Evolutionary conservation across 2,113 vertebrate genomes (phyloP), one percentile per base, ranked within the genome.

Genomic region (Todiramphus saurophagus): DNA sequence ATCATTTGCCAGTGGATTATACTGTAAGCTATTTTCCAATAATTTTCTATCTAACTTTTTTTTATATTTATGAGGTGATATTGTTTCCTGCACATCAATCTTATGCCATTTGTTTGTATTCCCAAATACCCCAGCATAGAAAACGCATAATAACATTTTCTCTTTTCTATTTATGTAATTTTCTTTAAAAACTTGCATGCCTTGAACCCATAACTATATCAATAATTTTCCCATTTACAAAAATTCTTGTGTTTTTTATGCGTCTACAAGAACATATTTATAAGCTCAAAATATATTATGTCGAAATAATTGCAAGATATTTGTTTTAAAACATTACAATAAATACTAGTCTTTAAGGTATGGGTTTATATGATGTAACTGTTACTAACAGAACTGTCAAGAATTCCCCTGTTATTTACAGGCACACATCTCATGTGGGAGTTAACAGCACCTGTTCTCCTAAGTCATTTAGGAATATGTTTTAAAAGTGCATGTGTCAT

Each of bases 1-100:
- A 55, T 67, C 18, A 4, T 93, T 88, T 98, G 98, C 55, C 97
- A 75, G 9, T 98, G 98, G 98, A 97, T 98, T 92, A 98, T 98
- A 97, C 30, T 58, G 98, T 98, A 98, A 97, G 93, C 15, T 8
- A 46, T 53, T 85, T 95, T 58, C 37, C 44, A 90, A 46, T 63
- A 16, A 35, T 84, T 76, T 80, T 56, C 15, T 76, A 72, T 11
- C 5, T 75, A 72, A 37, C 1, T 2, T 76, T 33, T 21, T 24
- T 58, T 88, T 59, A 69, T 58, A 1, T 69, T 74, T 68, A 66
- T 30, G 14, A 86, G 11, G 4, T 56, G 4, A 83, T 68, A 31
- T 59, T 62, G 5, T 66, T 93, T 89, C 60, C 41, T 83, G 11
- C 20, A 60, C 3, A 33, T 69, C 20, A 85, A 12, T 11, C 16